phyloP scores from a whole-genome alignment of 2,797 vertebrate species.

The Apogon hyalosoma region DNA sequence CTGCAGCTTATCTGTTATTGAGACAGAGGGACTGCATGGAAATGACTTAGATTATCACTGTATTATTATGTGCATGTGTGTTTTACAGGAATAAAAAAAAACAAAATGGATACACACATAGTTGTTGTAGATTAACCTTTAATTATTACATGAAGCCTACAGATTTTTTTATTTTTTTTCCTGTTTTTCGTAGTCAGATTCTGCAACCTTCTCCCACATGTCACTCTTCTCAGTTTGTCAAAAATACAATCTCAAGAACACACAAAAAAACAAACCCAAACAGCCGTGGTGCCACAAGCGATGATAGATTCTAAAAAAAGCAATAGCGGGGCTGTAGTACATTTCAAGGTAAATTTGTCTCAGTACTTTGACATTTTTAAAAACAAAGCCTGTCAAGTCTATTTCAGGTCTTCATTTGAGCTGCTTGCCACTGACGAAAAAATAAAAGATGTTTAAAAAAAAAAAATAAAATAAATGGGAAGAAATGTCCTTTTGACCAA shows the following conservation, averaged over 20 bases:
- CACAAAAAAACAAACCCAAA: slow-evolving; percentile 25
- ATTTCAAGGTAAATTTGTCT: slow-evolving; percentile 81
- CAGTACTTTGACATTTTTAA: slow-evolving; percentile 77
- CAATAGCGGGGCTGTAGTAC: slow-evolving; percentile 60
- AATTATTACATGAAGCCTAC: slow-evolving; percentile 30
- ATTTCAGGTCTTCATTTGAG: slow-evolving; percentile 71
- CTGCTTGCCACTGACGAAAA: slow-evolving; percentile 43
- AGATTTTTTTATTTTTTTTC: slow-evolving; percentile 25
- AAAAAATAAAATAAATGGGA: background rate
- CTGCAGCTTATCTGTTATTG: background rate
- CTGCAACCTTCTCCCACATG: slow-evolving; percentile 46
- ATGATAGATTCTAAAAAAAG: slow-evolving; percentile 74
- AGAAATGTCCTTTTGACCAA: slow-evolving; percentile 64
- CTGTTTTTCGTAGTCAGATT: slow-evolving; percentile 35
- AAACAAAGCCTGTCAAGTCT: slow-evolving; percentile 79
- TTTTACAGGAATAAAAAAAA: background rate
- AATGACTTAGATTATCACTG: background rate
- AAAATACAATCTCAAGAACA: slow-evolving; percentile 45
- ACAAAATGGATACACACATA: slow-evolving; percentile 3
- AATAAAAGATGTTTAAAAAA: background rate
- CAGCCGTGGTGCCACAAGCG: slow-evolving; percentile 38
- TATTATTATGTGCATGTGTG: too few relatives aligned
- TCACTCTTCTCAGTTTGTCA: slow-evolving; percentile 51
- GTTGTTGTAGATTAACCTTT: background rate
- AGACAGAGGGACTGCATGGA: background rate